Evolutionary conservation across 2,797 vertebrate species (phyloP), one percentile per base, ranked within the genome.

Genomic region (Cygnus olor): DNA sequence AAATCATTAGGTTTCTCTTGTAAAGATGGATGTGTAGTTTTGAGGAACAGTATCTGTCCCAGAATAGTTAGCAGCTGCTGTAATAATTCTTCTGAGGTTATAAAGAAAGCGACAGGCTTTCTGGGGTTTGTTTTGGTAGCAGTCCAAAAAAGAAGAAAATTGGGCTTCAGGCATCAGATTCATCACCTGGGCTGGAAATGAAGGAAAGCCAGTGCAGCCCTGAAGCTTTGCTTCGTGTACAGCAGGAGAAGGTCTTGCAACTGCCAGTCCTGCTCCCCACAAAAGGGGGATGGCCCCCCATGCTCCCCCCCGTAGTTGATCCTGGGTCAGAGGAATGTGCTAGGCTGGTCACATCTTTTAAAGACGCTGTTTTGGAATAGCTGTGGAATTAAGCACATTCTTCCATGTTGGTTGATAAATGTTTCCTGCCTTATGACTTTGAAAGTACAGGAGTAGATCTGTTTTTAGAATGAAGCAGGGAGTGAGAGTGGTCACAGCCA

Each of bases 181-280:
- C 22, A 72, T 96, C 76, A 66, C 44, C 2, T 22, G 45, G 44
- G 47, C 53, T 88, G 86, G 61, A 36, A 30, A 10, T 2, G 57
- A 7, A 28, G 79, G 78, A 2, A 9, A 44, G 36, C 3, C 32
- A 6, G 80, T 0, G 7, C 47, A 68, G 65, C 53, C 34, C 66
- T 13, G 11, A 12, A 27, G 81, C 54, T 58, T 7, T 32, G 58
- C 1, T 54, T 24, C 0, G 0, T 0, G 20, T 24, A 4, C 0
- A 24, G 38, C 47, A 17, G 80, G 44, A 66, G 38, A 17, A 69
- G 57, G 45, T 24, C 22, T 14, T 0, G 20, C 9, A 40, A 5
- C 13, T 69, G 36, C 38, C 8, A 4, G 24, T 11, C 32, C 49
- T 56, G 20, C 14, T 78, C 2, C 32, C 10, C 8, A 6, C 10